Evolutionary conservation across 2,888 invertebrate genomes (phyloP), one percentile per base, ranked within the genome.

Genomic region (Dynastes grantii): DNA sequence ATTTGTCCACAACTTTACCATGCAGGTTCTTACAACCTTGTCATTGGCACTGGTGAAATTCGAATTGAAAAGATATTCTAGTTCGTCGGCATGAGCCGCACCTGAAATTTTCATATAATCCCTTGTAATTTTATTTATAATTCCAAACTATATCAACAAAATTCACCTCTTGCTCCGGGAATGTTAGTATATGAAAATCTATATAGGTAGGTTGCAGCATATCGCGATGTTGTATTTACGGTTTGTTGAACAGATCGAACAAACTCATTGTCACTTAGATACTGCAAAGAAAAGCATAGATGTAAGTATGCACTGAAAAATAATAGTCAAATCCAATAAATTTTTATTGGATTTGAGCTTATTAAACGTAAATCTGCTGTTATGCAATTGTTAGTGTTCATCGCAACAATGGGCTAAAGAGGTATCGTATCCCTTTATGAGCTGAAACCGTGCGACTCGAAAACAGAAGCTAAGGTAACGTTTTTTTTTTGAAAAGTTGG

Each of bases 1-100:
- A 83, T 93, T 92, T 0, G 92, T 90, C 93, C 93, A 84, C 6
- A 84, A 76, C 68, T 76, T 83, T 0, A 81, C 78, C 79, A 84
- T 79, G 16, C 82, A 78, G 6, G 78, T 80, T 29, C 81, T 81
- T 11, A 81, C 82, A 11, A 80, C 11, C 13, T 80, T 76, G 70
- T 84, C 84, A 8, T 49, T 77, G 8, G 79, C 71, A 53, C 80
- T 82, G 51, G 80, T 29, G 22, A n/a, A 45, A 67, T 68, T 70
- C 58, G 76, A 78, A 68, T 81, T 82, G 64, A 83, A 84, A 8
- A 82, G 73, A 75, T 84, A 84, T 6, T 75, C 55, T 9, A 83
- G 75, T 77, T 84, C 84, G 63, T 83, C 84, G n/a, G 80, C 81
- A 65, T 84, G 84, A 4, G 80, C 80, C 67, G 81, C 80, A 68